Evolutionary conservation across 2,888 invertebrate species (phyloP).

Genomic region (Cephalotes varians): DNA sequence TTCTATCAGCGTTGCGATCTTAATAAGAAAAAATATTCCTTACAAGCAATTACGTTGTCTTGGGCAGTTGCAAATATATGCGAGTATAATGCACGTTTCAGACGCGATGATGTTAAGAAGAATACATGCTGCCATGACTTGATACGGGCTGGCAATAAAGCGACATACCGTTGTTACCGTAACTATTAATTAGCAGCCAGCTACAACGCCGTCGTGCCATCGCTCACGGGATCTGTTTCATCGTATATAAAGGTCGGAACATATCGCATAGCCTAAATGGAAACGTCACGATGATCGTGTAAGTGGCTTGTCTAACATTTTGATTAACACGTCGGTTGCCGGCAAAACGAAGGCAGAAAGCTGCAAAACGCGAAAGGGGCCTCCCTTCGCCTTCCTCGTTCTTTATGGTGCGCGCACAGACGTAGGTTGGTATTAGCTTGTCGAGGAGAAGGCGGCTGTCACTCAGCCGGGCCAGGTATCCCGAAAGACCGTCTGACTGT

Average conservation of each 20-base stretch:
- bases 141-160: constrained; percentile 48
- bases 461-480: constrained; percentile 74
- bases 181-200: constrained; percentile 74
- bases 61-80: constrained; percentile 16
- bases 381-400: constrained; percentile 46
- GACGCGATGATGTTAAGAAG: constrained; percentile 30
- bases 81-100: constrained; percentile 7
- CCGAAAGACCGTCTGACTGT: constrained; percentile 77
- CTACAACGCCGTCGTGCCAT: constrained; percentile 68
- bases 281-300: constrained; percentile 84
- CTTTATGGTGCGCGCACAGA: constrained; percentile 68
- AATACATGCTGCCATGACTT: constrained; percentile 40
- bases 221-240: constrained; percentile 61
- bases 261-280: constrained; percentile 81
- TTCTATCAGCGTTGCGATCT: neutral
- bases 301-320: constrained; percentile 86
- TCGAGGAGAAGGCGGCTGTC: constrained; percentile 82
- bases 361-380: constrained; percentile 75
- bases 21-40: neutral
- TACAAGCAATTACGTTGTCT: constrained; percentile 10
- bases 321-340: constrained; percentile 85
- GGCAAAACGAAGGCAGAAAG: constrained; percentile 71
- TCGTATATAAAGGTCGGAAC: constrained; percentile 38
- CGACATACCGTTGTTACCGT: constrained; percentile 66
- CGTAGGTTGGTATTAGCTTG: constrained; percentile 85